Evolutionary conservation across 2,113 vertebrate genomes (phyloP).

Genomic region (Puma concolor): DNA sequence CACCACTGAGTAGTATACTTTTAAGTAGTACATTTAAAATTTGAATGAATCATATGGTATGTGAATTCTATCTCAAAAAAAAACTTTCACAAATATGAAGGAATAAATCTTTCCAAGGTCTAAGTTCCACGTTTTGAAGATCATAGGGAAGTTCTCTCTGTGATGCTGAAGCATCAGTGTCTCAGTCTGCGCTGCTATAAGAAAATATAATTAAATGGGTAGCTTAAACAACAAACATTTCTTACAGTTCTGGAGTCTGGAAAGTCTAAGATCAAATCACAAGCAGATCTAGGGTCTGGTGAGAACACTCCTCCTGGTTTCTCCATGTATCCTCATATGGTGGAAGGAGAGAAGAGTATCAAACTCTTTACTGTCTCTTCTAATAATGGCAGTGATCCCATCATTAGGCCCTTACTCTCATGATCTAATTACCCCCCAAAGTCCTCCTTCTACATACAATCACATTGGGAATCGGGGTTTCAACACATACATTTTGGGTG

Average conservation of each 20-base stretch:
- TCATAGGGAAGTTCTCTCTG: rapidly evolving
- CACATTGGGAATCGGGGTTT: background rate
- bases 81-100: background rate
- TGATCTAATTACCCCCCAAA: background rate
- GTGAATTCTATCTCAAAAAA: background rate
- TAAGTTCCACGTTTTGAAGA: background rate
- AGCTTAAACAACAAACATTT: background rate
- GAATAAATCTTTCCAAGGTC: background rate
- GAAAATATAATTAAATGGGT: background rate
- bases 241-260: background rate
- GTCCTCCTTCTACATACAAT: background rate
- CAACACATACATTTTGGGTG: background rate
- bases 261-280: background rate
- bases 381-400: background rate
- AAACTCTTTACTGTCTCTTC: background rate
- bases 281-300: background rate
- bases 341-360: background rate
- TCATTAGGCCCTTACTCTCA: too few relatives aligned
- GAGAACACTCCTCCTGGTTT: background rate
- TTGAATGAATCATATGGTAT: background rate
- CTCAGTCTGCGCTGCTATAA: background rate
- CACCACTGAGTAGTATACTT: background rate
- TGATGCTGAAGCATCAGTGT: background rate
- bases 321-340: background rate
- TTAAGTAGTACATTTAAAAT: background rate